Evolutionary conservation across 1,140 invertebrate genomes (phyloP).

Genomic region (Megalopta genalis): DNA sequence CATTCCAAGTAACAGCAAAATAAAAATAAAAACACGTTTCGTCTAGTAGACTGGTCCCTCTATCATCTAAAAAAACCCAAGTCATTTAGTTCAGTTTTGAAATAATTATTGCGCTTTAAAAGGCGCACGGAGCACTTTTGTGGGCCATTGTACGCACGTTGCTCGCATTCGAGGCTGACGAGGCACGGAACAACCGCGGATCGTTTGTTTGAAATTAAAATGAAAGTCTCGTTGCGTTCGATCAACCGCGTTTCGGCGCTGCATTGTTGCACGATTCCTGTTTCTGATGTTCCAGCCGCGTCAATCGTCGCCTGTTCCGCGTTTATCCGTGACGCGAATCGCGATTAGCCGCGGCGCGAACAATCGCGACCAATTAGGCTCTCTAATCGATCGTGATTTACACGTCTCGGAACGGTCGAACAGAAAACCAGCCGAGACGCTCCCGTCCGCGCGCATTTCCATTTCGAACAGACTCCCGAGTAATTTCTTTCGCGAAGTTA

Average conservation of each 20-base stretch:
- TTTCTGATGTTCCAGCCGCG: slow-evolving; percentile 2
- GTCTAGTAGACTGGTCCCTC: no score
- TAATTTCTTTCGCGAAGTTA: slow-evolving; percentile 13
- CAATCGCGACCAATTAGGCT: neutral
- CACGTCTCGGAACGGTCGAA: neutral
- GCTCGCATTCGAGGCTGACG: no score
- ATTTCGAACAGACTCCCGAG: neutral
- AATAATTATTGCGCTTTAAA: no score
- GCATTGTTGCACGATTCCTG: slow-evolving; percentile 24
- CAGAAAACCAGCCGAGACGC: neutral
- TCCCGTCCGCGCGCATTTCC: no score
- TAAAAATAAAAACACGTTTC: no score
- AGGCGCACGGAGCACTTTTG: no score
- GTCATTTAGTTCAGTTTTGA: no score
- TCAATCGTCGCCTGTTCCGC: neutral
- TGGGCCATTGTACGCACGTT: no score
- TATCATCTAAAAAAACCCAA: no score
- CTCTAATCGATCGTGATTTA: neutral
- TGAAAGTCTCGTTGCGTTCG: slow-evolving; percentile 20
- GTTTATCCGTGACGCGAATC: no score
- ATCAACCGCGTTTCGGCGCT: slow-evolving; percentile 13
- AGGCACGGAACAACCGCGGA: slow-evolving; percentile 11
- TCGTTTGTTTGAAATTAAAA: slow-evolving; percentile 18
- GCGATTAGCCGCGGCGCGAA: neutral
- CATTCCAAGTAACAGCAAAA: no score